Percentiles rank a stretch among this genome's conserved stretches.
phyloP scores from a whole-genome alignment of 2,888 invertebrate species.

The Drepana falcataria region DNA sequence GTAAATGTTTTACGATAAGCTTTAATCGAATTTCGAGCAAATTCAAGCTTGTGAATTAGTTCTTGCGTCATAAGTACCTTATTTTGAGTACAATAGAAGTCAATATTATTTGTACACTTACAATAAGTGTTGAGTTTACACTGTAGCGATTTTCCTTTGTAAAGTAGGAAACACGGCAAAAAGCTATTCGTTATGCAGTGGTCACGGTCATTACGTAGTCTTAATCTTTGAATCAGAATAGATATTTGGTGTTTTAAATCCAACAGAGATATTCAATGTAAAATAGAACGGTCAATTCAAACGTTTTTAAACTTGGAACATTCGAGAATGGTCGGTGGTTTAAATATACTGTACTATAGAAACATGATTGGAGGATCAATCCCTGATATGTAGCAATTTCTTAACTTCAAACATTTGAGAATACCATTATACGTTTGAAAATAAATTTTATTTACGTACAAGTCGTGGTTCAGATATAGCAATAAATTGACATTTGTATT shows the following conservation, averaged over 20 bases:
- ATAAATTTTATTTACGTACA: too few species aligned
- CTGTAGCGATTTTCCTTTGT: slow-evolving; percentile 2
- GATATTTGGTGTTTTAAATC: neutral
- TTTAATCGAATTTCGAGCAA: slow-evolving; percentile 1
- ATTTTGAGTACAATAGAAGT: neutral
- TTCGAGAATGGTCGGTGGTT: too few species aligned
- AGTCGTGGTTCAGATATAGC: too few species aligned
- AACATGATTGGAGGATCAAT: too few species aligned
- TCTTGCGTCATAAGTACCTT: neutral
- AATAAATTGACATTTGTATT: too few species aligned
- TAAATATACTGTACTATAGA: too few species aligned
- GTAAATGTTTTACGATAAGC: slow-evolving; percentile 2
- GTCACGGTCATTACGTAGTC: neutral
- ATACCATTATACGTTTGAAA: too few species aligned
- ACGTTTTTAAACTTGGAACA: too few species aligned
- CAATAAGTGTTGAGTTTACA: neutral
- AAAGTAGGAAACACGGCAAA: neutral
- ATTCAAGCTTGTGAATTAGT: neutral
- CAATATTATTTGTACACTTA: neutral
- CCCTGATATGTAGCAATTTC: too few species aligned
- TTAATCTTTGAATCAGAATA: neutral
- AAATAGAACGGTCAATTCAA: too few species aligned
- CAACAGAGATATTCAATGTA: neutral
- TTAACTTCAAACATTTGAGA: too few species aligned
- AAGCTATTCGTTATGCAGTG: slow-evolving; percentile 2